These are phyloP conservation scores for Atethmia centrago DNA, from an alignment of 2,888 invertebrate species.

Conservation along the genomic window DNA sequence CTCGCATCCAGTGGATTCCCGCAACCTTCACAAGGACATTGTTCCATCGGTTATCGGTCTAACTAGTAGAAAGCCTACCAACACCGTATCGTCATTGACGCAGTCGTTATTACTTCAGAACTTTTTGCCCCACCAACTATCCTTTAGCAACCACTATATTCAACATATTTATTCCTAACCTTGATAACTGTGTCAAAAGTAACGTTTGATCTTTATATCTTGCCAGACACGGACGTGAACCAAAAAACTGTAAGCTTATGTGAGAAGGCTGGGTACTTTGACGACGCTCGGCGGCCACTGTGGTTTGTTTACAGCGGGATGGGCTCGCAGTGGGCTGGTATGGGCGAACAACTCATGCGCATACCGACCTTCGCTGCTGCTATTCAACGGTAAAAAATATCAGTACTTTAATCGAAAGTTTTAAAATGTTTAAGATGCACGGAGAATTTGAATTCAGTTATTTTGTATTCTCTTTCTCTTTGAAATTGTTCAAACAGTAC, in stretches of 20 bases:
- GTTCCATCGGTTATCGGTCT: too few relatives aligned
- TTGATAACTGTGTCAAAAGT: neutral
- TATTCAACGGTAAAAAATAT: constrained; percentile 80
- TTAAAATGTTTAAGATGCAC: neutral
- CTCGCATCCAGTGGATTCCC: neutral
- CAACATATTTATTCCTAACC: neutral
- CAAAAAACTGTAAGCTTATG: constrained; percentile 66
- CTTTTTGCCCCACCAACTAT: fast-evolving
- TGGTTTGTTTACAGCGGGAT: constrained; percentile 94
- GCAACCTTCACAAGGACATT: neutral
- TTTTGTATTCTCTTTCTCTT: too few relatives aligned
- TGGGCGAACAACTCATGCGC: constrained; percentile 92
- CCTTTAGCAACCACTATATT: neutral
- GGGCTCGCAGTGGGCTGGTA: constrained; percentile 93
- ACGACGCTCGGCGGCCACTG: constrained; percentile 85
- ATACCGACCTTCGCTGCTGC: constrained; percentile 91
- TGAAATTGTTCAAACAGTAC: neutral
- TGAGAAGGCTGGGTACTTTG: constrained; percentile 74
- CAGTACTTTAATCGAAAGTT: neutral
- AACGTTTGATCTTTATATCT: constrained; percentile 44
- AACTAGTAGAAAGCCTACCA: neutral
- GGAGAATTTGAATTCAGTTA: neutral
- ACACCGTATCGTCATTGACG: neutral
- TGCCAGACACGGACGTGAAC: constrained; percentile 71
- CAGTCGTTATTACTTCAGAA: too few relatives aligned